These are phyloP conservation scores for Cervus canadensis DNA, from an alignment of 2,113 vertebrate species.

Conservation along the genomic window DNA sequence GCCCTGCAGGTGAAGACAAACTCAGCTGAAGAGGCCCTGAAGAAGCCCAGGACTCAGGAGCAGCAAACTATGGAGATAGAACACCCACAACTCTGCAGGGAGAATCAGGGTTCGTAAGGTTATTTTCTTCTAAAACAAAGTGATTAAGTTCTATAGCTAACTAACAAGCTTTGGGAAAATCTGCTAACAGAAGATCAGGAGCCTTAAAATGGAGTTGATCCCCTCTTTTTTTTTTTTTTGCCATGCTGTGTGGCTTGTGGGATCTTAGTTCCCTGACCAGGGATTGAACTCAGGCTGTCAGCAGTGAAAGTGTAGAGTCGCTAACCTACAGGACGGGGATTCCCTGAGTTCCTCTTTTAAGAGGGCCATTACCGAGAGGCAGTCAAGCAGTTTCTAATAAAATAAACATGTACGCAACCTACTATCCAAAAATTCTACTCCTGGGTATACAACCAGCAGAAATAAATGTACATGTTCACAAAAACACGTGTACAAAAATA, in stretches of 20 bases:
- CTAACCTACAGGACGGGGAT: not conserved
- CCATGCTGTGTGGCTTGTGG: not conserved
- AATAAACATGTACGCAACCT: not conserved
- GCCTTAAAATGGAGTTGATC: not conserved
- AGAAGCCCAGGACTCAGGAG: not conserved
- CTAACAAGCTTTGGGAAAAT: not conserved
- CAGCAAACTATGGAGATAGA: not conserved
- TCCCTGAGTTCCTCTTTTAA: not conserved
- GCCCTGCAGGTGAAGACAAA: not conserved
- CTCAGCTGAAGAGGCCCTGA: not conserved
- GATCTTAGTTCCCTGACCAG: not conserved
- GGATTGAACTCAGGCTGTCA: not conserved
- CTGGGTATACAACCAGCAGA: not conserved
- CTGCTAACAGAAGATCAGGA: not conserved
- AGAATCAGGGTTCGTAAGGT: not conserved
- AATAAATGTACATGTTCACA: not conserved
- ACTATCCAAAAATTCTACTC: not conserved
- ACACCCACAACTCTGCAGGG: not conserved
- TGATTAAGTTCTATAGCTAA: not conserved
- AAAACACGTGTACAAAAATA: not conserved
- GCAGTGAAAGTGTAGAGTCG: not conserved
- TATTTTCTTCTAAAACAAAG: constrained; percentile 2
- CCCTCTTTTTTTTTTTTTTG: not conserved
- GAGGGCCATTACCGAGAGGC: not conserved
- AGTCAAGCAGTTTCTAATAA: not conserved